Evolutionary conservation across 2,888 invertebrate species (phyloP), one percentile per base, ranked within the genome.

Genomic region (Corbicula japonica): DNA sequence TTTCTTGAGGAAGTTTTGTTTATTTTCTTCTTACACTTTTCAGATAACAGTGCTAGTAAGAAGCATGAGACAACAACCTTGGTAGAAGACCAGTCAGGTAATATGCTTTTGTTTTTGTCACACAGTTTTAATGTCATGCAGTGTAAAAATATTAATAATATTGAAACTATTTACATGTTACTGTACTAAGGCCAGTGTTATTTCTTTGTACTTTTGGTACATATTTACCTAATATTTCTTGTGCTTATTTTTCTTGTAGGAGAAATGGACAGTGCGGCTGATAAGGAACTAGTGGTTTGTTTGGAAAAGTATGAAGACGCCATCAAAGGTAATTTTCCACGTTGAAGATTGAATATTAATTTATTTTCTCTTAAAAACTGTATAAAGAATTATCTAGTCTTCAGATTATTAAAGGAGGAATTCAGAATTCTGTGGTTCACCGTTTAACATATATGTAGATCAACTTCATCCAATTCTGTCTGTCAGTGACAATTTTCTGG

Each of bases 251-350:
- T 46, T 46, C 46, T 46, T 63, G 48, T 28, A 63, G 62, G 18
- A 46, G 44, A 62, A 62, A 38, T 62, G 62, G 62, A 62, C 62
- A 62, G 41, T 62, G 41, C 62, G 28, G 41, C 62, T 46, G 62
- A 63, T 63, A 48, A 63, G 62, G 62, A 44, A 46, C 62, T 63
- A 21, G 12, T 63, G 62, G 62, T 5, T 63, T 44, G 46, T 63
- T 28, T 63, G 32, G 46, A 63, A 63, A 63, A 30, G 15, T 63
- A 46, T 46, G 62, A 63, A 30, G 32, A 21, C 62, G 46, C 30
- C 32, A 30, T 46, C 30, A n/a, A 63, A 63, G 62, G 62, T 63
- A 63, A 63, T 46, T 26, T 46, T 54, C 2, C 46, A 12, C 46
- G 8, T 63, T 38, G 15, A 41, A 62, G 12, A 12, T 41, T 44